Evolutionary conservation across 2,797 vertebrate genomes (phyloP).

Genomic region (Typhlichthys eigenmanni): DNA sequence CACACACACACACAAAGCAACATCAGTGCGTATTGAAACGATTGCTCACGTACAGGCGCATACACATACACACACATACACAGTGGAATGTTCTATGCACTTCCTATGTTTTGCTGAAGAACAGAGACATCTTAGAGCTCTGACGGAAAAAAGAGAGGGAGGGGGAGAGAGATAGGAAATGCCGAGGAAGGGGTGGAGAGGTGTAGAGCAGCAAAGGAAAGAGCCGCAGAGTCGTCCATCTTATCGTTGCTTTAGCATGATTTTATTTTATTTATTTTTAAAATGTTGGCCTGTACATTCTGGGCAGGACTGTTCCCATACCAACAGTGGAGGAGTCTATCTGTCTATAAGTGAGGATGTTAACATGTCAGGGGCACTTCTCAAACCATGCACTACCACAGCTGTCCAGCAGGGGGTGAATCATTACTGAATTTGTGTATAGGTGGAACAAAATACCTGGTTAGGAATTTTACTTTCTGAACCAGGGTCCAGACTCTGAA

Average conservation of each 20-base stretch:
- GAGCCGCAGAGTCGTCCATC: conserved; percentile 13
- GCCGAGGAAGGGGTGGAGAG: conserved; percentile 9
- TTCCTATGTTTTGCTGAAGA: conserved; percentile 58
- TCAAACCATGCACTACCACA: no score
- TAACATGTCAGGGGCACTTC: not conserved
- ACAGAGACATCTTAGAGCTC: conserved; percentile 74
- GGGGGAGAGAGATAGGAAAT: conserved; percentile 46
- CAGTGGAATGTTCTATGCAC: conserved; percentile 40
- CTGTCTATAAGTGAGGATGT: not conserved
- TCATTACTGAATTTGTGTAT: no score
- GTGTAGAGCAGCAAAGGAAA: conserved; percentile 4
- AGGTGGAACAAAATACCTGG: no score
- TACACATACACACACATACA: conserved; percentile 12
- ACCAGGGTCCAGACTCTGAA: no score
- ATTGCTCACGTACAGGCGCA: conserved; percentile 23
- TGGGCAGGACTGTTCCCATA: conserved; percentile 1
- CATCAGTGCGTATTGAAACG: conserved; percentile 15
- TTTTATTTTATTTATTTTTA: conserved; percentile 3
- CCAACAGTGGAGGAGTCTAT: not conserved
- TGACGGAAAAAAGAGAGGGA: conserved; percentile 64
- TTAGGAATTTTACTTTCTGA: no score
- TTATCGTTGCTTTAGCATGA: conserved; percentile 35
- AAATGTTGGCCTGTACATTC: conserved; percentile 29
- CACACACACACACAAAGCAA: not conserved
- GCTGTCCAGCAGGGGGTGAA: no score